These are phyloP conservation scores for Gnathonemus echidnorhynchus DNA, from an alignment of 2,113 vertebrate species.

Conservation along the genomic window DNA sequence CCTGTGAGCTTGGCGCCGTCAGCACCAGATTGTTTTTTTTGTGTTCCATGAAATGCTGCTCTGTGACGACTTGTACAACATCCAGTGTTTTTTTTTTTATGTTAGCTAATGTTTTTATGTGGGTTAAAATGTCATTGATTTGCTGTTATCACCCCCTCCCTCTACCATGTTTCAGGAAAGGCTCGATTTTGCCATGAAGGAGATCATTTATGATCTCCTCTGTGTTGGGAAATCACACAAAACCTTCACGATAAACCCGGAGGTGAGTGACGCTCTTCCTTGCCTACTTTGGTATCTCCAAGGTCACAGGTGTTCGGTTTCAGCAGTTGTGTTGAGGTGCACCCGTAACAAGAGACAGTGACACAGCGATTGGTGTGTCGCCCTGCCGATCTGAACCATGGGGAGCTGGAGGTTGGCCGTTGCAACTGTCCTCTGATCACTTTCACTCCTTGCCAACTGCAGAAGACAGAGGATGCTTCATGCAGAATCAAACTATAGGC, in stretches of 20 bases:
- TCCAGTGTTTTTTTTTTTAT: not conserved
- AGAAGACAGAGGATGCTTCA: not conserved
- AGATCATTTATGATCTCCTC: slow-evolving; percentile 99
- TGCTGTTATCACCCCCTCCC: not conserved
- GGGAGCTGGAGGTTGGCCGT: not conserved
- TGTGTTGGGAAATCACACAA: slow-evolving; percentile 97
- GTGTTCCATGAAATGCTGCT: not conserved
- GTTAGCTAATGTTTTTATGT: not conserved
- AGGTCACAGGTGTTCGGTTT: not conserved
- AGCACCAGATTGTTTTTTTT: not conserved
- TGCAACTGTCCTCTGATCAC: not conserved
- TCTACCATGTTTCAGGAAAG: slow-evolving; percentile 70
- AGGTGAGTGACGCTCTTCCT: slow-evolving; percentile 64
- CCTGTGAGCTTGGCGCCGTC: not conserved
- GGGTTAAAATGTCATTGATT: not conserved
- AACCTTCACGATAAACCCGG: slow-evolving; percentile 97
- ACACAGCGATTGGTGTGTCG: not conserved
- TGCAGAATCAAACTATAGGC: not conserved
- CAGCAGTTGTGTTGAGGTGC: not conserved
- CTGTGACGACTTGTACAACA: not conserved
- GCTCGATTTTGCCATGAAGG: slow-evolving; percentile 99
- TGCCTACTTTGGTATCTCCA: not conserved
- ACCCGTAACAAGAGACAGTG: not conserved
- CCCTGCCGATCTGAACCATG: not conserved
- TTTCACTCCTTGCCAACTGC: not conserved